Evolutionary conservation across 1,140 invertebrate species (phyloP).

Genomic region (Zaprionus camerounensis): DNA sequence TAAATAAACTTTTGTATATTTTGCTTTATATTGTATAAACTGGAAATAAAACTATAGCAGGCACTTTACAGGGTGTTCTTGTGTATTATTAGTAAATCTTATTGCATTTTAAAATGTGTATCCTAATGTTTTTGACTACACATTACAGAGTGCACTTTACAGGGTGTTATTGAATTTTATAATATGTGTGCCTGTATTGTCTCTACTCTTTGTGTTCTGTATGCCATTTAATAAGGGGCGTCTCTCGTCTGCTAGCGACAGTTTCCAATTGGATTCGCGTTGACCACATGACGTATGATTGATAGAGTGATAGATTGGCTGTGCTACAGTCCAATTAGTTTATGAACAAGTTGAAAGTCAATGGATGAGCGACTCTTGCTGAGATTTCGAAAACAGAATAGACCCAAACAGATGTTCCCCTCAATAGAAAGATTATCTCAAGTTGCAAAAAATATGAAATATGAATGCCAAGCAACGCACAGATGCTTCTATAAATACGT

Average conservation of each 20-base stretch:
- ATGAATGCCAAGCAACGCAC: conserved; percentile 33
- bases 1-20: too few species aligned
- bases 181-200: too few species aligned
- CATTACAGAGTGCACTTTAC: too few species aligned
- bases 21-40: not conserved
- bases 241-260: not conserved
- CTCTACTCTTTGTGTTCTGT: not conserved
- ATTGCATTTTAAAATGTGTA: too few species aligned
- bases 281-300: conserved; percentile 52
- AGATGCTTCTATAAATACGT: conserved; percentile 39
- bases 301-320: conserved; percentile 24
- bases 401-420: conserved; percentile 5
- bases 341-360: conserved; percentile 14
- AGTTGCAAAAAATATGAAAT: conserved; percentile 30
- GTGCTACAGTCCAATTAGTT: conserved; percentile 21
- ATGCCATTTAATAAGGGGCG: not conserved
- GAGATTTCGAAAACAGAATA: not conserved
- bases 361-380: conserved; percentile 2
- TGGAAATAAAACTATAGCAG: not conserved
- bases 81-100: too few species aligned
- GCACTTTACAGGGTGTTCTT: not conserved
- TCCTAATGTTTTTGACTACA: too few species aligned
- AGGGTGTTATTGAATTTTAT: too few species aligned
- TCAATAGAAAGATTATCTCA: conserved; percentile 3
- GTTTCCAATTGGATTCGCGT: conserved; percentile 18